A percentile compares a stretch with the other conserved stretches of the same genome.
phyloP scores from a whole-genome alignment of 1,140 invertebrate genomes.

The Drosophila pectinifera region DNA sequence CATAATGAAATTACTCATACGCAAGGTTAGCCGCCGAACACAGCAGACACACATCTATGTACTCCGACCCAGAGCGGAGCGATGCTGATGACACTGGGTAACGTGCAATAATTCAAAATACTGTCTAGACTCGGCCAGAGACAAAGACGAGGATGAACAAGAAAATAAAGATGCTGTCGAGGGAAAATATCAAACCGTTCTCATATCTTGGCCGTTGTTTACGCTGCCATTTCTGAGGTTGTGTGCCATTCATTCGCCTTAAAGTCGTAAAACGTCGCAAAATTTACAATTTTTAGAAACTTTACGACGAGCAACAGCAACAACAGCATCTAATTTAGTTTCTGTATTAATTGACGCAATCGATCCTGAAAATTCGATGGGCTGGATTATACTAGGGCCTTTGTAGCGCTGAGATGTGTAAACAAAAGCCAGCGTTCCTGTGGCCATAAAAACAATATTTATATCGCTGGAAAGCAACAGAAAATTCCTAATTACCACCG shows the following conservation, averaged over 20 bases:
- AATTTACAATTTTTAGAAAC: constrained; percentile 53
- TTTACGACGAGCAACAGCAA: constrained; percentile 56
- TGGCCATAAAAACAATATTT: constrained; percentile 55
- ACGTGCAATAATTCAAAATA: constrained; percentile 66
- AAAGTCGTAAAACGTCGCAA: constrained; percentile 70
- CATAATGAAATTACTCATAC: constrained; percentile 73
- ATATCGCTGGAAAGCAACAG: constrained; percentile 54
- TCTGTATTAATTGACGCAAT: constrained; percentile 79
- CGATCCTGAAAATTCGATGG: constrained; percentile 61
- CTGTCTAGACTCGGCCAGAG: constrained; percentile 67
- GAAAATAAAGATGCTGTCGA: constrained; percentile 38
- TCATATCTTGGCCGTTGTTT: constrained; percentile 53
- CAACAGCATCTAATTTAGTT: constrained; percentile 45
- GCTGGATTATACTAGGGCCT: constrained; percentile 62
- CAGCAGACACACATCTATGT: constrained; percentile 42
- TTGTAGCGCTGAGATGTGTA: constrained; percentile 59
- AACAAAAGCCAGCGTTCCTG: constrained; percentile 54
- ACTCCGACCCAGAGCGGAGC: constrained; percentile 6
- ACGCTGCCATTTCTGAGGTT: constrained; percentile 36
- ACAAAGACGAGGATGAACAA: constrained; percentile 48
- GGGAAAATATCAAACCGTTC: constrained; percentile 42
- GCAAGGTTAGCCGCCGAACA: constrained; percentile 74
- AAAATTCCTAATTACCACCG: constrained; percentile 70
- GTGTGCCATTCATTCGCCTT: constrained; percentile 57
- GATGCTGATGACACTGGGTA: constrained; percentile 31